These are phyloP conservation scores for Vanessa atalanta DNA, from an alignment of 1,140 invertebrate species.

Conservation along the genomic window DNA sequence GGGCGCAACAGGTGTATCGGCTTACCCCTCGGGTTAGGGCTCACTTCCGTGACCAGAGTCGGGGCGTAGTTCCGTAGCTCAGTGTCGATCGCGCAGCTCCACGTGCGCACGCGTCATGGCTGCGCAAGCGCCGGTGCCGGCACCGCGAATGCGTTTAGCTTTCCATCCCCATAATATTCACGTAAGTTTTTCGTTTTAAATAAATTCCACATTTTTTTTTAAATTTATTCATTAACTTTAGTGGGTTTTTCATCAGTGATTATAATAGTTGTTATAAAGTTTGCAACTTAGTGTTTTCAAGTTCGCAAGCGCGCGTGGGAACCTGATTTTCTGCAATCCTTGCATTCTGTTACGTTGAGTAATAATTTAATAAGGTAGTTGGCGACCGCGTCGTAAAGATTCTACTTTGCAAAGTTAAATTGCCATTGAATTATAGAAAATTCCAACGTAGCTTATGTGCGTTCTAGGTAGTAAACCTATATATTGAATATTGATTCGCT, in stretches of 20 bases:
- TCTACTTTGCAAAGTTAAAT: not conserved
- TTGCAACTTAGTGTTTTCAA: conserved; percentile 24
- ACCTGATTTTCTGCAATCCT: conserved; percentile 71
- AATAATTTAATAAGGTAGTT: conserved; percentile 46
- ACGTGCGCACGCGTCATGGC: conserved; percentile 59
- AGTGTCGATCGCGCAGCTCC: conserved; percentile 37
- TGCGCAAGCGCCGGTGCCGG: conserved; percentile 57
- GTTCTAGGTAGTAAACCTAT: not conserved
- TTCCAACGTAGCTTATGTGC: not conserved
- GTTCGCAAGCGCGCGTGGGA: conserved; percentile 54
- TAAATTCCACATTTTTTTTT: too few species aligned
- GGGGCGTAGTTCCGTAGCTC: conserved; percentile 17
- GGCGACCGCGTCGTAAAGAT: not conserved
- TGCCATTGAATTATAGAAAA: not conserved
- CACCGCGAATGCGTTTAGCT: conserved; percentile 64
- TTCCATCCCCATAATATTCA: conserved; percentile 73
- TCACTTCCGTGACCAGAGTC: conserved; percentile 44
- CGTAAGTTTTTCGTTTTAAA: conserved; percentile 50
- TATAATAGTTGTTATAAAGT: not conserved
- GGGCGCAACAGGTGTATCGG: conserved; percentile 50
- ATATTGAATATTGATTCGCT: not conserved
- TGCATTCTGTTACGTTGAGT: conserved; percentile 63
- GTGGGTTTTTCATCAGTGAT: not conserved
- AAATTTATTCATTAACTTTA: conserved; percentile 13
- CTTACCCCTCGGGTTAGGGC: conserved; percentile 50